Evolutionary conservation across 1,140 invertebrate species (phyloP).

Genomic region (Drosophila albomicans): DNA sequence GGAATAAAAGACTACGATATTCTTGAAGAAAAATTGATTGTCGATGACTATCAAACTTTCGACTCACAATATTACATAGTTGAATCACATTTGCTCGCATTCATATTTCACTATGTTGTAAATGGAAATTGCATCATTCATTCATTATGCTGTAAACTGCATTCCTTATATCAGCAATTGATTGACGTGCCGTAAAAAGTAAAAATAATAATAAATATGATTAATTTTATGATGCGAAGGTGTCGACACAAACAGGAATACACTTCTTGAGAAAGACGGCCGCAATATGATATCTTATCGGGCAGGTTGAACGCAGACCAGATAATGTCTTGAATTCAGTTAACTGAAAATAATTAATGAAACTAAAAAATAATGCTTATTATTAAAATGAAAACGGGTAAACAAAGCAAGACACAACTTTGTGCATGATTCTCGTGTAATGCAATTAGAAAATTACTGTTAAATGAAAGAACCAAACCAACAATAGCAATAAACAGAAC

Average conservation of each 20-base stretch:
- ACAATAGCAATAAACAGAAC: slow-evolving; percentile 11
- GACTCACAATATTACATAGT: not conserved
- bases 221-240: not conserved
- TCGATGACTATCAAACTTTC: too few relatives aligned
- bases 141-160: not conserved
- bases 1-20: not conserved
- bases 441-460: slow-evolving; percentile 37
- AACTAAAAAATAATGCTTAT: slow-evolving; percentile 12
- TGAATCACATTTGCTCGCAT: not conserved
- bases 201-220: slow-evolving; percentile 11
- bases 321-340: slow-evolving; percentile 1
- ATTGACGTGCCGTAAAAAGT: not conserved
- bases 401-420: not conserved
- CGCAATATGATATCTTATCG: slow-evolving; percentile 41
- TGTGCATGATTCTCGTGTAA: not conserved
- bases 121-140: slow-evolving; percentile 5
- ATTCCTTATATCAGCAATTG: not conserved
- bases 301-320: not conserved
- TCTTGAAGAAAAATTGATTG: too few relatives aligned
- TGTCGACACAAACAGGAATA: not conserved
- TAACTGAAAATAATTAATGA: slow-evolving; percentile 1
- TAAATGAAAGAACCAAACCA: slow-evolving; percentile 2
- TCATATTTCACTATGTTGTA: not conserved
- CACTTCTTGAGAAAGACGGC: not conserved
- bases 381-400: not conserved